These are phyloP conservation scores for Engystomops pustulosus DNA, from an alignment of 2,113 vertebrate species.

Conservation along the genomic window DNA sequence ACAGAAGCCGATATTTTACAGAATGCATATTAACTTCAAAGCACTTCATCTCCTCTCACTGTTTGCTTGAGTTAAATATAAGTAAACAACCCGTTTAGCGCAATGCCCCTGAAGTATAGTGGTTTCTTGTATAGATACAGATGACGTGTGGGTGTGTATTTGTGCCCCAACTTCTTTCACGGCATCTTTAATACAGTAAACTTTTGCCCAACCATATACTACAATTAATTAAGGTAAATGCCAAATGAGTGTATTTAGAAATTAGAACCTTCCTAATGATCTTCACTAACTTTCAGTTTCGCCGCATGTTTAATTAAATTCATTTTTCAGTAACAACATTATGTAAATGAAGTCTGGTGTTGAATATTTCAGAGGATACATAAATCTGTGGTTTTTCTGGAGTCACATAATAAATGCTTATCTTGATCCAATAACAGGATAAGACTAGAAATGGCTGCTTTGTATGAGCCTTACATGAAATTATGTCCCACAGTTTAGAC, in stretches of 20 bases:
- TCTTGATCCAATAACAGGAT: constrained; percentile 48
- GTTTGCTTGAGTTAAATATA: background rate
- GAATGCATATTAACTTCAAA: background rate
- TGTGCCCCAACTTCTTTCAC: background rate
- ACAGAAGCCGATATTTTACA: background rate
- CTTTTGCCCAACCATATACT: constrained; percentile 24
- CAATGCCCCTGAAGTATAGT: background rate
- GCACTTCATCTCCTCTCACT: background rate
- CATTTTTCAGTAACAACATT: constrained; percentile 56
- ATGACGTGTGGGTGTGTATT: background rate
- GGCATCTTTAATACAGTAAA: background rate
- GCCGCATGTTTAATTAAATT: constrained; percentile 54
- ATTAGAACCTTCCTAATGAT: constrained; percentile 56
- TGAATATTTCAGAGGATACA: constrained; percentile 53
- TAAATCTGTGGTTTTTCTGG: constrained; percentile 53
- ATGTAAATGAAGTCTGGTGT: constrained; percentile 54
- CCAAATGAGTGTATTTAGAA: constrained; percentile 54
- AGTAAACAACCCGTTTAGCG: background rate
- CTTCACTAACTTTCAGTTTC: constrained; percentile 50
- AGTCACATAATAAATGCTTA: constrained; percentile 50
- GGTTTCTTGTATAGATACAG: background rate
- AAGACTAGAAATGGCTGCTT: constrained; percentile 27
- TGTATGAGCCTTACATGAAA: constrained; percentile 31
- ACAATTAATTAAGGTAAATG: constrained; percentile 54
- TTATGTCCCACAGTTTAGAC: constrained; percentile 21